Conservation (phyloP, 2,113 vertebrate species). For the Tragelaphus buxtoni region DNA sequence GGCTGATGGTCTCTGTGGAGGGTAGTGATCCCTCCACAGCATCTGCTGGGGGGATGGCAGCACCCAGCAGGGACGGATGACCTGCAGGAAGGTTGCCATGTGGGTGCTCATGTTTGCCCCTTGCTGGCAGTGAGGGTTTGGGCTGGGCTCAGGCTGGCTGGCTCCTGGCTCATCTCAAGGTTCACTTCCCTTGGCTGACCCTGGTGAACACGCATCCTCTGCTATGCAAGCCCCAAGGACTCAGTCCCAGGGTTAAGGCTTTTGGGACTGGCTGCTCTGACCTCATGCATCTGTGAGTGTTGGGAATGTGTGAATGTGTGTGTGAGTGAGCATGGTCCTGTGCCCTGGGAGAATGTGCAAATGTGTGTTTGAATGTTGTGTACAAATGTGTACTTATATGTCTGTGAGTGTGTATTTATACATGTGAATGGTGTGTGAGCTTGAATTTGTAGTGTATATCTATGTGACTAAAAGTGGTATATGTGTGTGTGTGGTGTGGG, state of each 20-base stretch:
- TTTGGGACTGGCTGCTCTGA: not conserved
- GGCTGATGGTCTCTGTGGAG: not conserved
- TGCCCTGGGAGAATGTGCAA: not conserved
- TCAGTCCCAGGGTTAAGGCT: not conserved
- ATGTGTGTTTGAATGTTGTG: not conserved
- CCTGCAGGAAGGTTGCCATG: too few relatives aligned
- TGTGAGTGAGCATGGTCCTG: not conserved
- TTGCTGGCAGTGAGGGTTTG: not conserved
- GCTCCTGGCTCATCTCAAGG: not conserved
- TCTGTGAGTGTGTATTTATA: not conserved
- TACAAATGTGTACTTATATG: too few relatives aligned
- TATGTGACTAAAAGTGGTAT: not conserved
- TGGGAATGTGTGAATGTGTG: not conserved
- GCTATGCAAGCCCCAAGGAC: not conserved
- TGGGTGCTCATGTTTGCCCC: not conserved
- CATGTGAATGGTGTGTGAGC: not conserved
- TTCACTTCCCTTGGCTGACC: too few relatives aligned
- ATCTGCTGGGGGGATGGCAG: not conserved
- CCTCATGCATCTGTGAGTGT: not conserved
- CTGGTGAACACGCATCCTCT: not conserved
- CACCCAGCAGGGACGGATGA: not conserved
- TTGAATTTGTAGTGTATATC: not conserved
- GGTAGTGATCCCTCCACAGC: accelerated
- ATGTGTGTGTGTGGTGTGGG: not conserved
- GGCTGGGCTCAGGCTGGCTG: too few relatives aligned